Percentiles rank a stretch among this genome's conserved stretches.
Evolutionary conservation across 2,888 invertebrate genomes (phyloP).

Genomic region (Ochropacha duplaris): DNA sequence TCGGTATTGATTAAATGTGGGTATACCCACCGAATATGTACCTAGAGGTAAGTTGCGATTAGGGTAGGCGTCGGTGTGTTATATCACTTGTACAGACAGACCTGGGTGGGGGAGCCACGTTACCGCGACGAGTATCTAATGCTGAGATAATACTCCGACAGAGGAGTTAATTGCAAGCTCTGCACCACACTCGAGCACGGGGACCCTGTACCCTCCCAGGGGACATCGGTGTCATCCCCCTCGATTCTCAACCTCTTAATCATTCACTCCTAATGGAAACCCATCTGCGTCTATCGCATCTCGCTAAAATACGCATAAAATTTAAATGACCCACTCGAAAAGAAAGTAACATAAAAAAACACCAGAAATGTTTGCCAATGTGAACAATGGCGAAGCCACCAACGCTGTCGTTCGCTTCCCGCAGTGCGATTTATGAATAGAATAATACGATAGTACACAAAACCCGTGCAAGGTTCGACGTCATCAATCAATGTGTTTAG

Average conservation of each 20-base stretch:
- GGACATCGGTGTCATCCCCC: constrained; percentile 40
- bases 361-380: constrained; percentile 70
- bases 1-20: background rate
- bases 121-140: constrained; percentile 50
- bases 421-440: constrained; percentile 76
- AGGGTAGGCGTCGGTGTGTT: constrained; percentile 20
- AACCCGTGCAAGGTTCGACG: constrained; percentile 63
- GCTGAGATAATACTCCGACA: constrained; percentile 70
- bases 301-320: constrained; percentile 72
- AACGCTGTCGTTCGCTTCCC: constrained; percentile 71
- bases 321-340: constrained; percentile 71
- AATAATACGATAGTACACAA: constrained; percentile 72
- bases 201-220: constrained; percentile 55
- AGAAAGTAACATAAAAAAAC: constrained; percentile 48
- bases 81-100: constrained; percentile 35
- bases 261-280: constrained; percentile 77
- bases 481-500: constrained; percentile 80
- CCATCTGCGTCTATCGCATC: constrained; percentile 47
- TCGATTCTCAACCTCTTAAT: constrained; percentile 64
- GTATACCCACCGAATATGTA: background rate
- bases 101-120: constrained; percentile 19
- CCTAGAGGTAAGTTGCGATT: constrained; percentile 21
- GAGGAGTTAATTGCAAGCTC: constrained; percentile 78
- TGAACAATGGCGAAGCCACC: constrained; percentile 77
- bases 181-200: constrained; percentile 65